These are phyloP conservation scores for Sycophaga agraensis DNA, from an alignment of 1,140 invertebrate genomes.

Conservation along the genomic window DNA sequence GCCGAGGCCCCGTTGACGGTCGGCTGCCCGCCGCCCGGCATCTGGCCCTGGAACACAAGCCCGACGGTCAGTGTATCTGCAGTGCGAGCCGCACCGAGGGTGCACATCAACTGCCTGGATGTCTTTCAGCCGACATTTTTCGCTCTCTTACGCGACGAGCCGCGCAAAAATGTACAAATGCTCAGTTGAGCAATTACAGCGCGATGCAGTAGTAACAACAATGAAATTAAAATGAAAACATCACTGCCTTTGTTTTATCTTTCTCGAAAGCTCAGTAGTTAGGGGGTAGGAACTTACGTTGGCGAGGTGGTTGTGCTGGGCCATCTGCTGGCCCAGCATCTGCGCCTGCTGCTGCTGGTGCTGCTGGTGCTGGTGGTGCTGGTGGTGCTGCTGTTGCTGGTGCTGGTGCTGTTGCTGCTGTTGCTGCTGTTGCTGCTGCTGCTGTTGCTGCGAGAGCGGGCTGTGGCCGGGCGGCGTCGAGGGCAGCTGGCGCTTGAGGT, in stretches of 20 bases:
- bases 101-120: too few species aligned
- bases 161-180: too few species aligned
- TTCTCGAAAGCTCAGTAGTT: too few species aligned
- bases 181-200: too few species aligned
- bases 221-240: too few species aligned
- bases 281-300: slow-evolving; percentile 46
- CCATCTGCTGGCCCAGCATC: slow-evolving; percentile 47
- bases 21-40: slow-evolving; percentile 47
- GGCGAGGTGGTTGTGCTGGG: slow-evolving; percentile 52
- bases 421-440: slow-evolving; percentile 43
- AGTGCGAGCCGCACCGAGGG: too few species aligned
- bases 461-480: slow-evolving; percentile 51
- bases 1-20: slow-evolving; percentile 50
- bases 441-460: slow-evolving; percentile 45
- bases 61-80: too few species aligned
- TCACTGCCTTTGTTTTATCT: too few species aligned
- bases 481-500: slow-evolving; percentile 82
- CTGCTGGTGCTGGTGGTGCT: slow-evolving; percentile 47
- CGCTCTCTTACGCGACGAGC: too few species aligned
- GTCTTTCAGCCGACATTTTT: too few species aligned
- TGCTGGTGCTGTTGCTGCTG: slow-evolving; percentile 48
- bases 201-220: too few species aligned
- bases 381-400: slow-evolving; percentile 40
- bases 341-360: slow-evolving; percentile 42
- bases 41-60: slow-evolving; percentile 54